These are phyloP conservation scores for Phallusia fumigata DNA, from an alignment of 23 tunicate species.

Conservation along the genomic window DNA sequence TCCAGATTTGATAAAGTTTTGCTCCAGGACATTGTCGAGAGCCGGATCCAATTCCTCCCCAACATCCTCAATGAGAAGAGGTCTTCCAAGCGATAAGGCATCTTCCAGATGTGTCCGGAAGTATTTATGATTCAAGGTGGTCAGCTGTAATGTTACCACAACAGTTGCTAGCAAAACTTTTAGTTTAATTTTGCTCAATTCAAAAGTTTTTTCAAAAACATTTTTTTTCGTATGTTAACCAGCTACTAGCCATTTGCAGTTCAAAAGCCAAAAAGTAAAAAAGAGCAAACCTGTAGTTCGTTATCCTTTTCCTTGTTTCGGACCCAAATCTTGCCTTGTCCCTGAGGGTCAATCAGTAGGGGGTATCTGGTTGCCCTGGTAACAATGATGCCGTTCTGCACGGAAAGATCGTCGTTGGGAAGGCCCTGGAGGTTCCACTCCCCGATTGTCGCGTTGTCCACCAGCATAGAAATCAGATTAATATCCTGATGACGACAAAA, in stretches of 20 bases:
- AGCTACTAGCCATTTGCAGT: no score
- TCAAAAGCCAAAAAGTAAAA: no score
- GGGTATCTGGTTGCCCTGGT: slow-evolving; percentile 98
- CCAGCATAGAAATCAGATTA: slow-evolving; percentile 91
- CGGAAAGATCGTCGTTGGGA: slow-evolving; percentile 94
- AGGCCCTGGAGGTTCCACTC: slow-evolving; percentile 99
- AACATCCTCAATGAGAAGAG: slow-evolving; percentile 97
- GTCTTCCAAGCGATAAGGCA: slow-evolving; percentile 90
- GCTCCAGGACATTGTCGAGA: slow-evolving; percentile 93
- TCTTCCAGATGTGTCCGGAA: slow-evolving; percentile 99
- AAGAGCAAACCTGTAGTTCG: slow-evolving; percentile 72
- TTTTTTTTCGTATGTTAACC: no score
- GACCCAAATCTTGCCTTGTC: slow-evolving; percentile 98
- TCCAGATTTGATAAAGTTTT: slow-evolving; percentile 99
- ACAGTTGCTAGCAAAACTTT: no score
- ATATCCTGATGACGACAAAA: slow-evolving; percentile 52
- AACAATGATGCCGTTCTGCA: slow-evolving; percentile 98
- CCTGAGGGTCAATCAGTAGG: slow-evolving; percentile 95
- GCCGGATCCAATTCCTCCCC: slow-evolving; percentile 99
- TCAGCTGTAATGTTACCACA: slow-evolving; percentile 31
- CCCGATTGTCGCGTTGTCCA: slow-evolving; percentile 93
- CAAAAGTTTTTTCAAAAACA: no score
- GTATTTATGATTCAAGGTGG: slow-evolving; percentile 95
- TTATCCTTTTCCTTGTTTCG: slow-evolving; percentile 81
- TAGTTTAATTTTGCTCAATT: no score